Conservation (phyloP, 30 jellyfish, hydroid and myxozoan species). For the Aurelia sp. region DNA sequence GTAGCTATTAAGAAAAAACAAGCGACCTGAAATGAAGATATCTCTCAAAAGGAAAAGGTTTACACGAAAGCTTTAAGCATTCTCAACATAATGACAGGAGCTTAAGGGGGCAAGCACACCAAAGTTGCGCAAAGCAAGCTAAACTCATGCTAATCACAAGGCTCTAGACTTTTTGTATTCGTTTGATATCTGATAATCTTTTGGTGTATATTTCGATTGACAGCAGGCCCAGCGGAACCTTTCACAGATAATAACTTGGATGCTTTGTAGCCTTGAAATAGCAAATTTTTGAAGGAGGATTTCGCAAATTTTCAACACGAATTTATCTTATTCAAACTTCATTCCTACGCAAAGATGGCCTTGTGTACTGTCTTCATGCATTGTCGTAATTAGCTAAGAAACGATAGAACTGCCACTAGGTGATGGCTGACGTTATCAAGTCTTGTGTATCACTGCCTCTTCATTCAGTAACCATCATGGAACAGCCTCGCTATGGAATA, state of each 20-base stretch:
- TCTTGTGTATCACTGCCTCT: no score
- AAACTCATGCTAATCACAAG: constrained; percentile 51
- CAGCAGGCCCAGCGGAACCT: constrained; percentile 52
- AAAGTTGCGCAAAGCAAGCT: constrained; percentile 41
- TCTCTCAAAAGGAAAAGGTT: constrained; percentile 35
- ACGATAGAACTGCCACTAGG: no score
- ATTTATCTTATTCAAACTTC: no score
- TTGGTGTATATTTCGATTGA: constrained; percentile 54
- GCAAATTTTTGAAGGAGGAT: background rate
- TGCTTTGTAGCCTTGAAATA: constrained; percentile 35
- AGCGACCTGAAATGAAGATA: constrained; percentile 31
- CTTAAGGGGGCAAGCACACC: constrained; percentile 60
- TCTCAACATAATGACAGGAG: constrained; percentile 31
- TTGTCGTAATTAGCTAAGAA: no score
- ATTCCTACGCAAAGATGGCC: no score
- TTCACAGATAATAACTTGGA: constrained; percentile 39
- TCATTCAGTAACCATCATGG: no score
- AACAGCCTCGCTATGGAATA: no score
- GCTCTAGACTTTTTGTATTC: constrained; percentile 48
- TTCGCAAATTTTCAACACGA: no score
- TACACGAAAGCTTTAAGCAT: constrained; percentile 32
- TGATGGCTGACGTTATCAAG: no score
- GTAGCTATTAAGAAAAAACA: no score
- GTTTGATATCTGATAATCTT: constrained; percentile 49
- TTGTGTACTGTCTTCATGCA: no score